Base-by-base conservation (phyloP, 2,113 vertebrate genomes). In the Chloropsis hardwickii region DNA sequence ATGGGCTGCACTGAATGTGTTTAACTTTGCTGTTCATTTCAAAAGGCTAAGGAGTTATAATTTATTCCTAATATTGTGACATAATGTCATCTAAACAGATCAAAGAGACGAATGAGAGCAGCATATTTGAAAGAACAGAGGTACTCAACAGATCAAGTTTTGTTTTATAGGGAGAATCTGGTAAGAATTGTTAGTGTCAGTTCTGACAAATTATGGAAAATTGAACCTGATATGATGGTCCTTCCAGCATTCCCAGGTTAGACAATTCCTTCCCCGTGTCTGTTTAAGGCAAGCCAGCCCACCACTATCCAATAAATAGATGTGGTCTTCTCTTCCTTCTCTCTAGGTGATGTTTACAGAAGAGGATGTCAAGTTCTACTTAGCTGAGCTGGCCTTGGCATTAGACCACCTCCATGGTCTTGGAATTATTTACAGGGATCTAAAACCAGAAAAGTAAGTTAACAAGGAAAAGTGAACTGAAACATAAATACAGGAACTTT, bases 321-420 rank as follows among this genome's bases (percentile, higher is more conserved):
- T 5, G 2, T 33, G 37, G 42, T 60, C 54, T 97, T 88, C 69
- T 95, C 23, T 88, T 83, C 58, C 33, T 90, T 69, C 47, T 85
- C 25, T 9, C 76, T n/a, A 99, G 98, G 98, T 99, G 51, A 99
- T 99, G 98, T 99, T 99, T 98, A 99, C 98, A 3, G 98, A 99
- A 95, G 98, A 99, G 88, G 98, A 99, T 42, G 98, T 99, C 92
- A 99, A 99, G 96, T 98, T 99, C 97, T 99, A 99, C 94, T 92
- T 99, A 97, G 98, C 98, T 44, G 98, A 99, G 94, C 97, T 99
- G 94, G 98, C 98, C 81, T 93, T 99, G 97, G 98, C 98, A 1
- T 90, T 99, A 72, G 98, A 99, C 92, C 98, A 99, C 78, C 98
- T 99, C 40, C 98, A 99, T 11, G 71, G 98, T 56, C 97, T 99